Evolutionary conservation across 2,113 vertebrate species (phyloP), one percentile per base, ranked within the genome.

Genomic region (Formicarius rufipectus): DNA sequence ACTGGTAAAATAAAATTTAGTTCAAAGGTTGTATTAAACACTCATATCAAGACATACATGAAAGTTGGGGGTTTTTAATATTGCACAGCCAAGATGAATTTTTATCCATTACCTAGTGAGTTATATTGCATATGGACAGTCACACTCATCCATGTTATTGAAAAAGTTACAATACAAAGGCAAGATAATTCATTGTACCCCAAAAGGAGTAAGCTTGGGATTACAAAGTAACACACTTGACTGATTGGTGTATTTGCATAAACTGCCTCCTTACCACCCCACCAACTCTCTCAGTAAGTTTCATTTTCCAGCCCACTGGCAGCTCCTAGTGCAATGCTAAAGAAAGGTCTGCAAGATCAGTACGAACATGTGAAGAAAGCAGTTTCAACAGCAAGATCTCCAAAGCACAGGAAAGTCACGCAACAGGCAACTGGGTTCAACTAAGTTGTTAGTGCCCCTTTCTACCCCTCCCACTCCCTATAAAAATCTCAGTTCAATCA

Each of bases 401-500:
- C 91, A 97, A 94, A 95, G 93, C 90, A 44, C 75, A 82, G 68
- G 80, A 93, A 97, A 97, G 68, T 80, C 84, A 90, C 79, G 31
- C 23, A 45, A 58, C 45, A 85, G 55, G 89, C 93, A 97, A 90
- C 91, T 95, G 60, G 84, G 86, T 96, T 87, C 84, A 96, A 33
- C 82, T 25, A 47, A 10, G 44, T 35, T 87, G 71, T 87, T 87
- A 90, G 90, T 84, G 86, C 62, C 79, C 59, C 39, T 23, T 77
- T 84, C 52, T 78, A 88, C 76, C 44, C n/a, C 21, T 37, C 45
- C 56, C 68, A 37, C 11, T 62, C 92, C 68, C 35, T 96, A 97
- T 49, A 93, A 97, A 98, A 98, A 97, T 45, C 86, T 93, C 81
- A 79, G 76, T 82, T 97, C 77, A 60, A 50, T 94, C 95, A 97